Conservation (phyloP, 1,140 invertebrate genomes). For the Dufourea novaeangliae region DNA sequence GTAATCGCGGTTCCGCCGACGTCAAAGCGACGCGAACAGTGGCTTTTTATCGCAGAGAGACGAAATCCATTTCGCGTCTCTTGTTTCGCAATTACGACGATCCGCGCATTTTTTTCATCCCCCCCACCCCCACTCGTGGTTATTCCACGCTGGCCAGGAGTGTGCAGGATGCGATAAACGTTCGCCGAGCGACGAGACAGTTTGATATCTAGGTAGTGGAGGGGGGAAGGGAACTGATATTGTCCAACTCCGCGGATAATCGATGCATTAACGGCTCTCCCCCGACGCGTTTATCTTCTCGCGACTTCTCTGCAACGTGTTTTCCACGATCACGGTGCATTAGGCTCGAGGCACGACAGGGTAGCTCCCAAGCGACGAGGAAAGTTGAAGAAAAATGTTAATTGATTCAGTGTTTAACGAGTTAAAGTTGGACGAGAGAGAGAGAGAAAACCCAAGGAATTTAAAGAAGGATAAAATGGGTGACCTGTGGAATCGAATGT, state of each 20-base stretch:
- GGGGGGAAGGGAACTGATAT: neutral
- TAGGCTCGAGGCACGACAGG: too few relatives aligned
- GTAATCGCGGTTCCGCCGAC: conserved; percentile 42
- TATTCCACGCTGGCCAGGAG: neutral
- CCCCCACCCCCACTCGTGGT: neutral
- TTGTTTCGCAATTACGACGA: conserved; percentile 16
- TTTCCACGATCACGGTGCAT: neutral
- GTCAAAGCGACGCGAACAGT: conserved; percentile 41
- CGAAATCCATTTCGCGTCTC: conserved; percentile 33
- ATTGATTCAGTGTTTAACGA: too few relatives aligned
- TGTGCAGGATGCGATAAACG: neutral
- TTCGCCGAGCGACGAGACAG: neutral
- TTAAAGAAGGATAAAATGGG: too few relatives aligned
- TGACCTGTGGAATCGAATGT: too few relatives aligned
- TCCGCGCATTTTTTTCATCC: neutral
- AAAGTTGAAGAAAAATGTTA: too few relatives aligned
- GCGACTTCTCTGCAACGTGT: neutral
- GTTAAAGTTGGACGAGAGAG: too few relatives aligned
- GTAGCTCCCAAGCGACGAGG: too few relatives aligned
- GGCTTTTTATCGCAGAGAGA: conserved; percentile 36
- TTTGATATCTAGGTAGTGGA: neutral
- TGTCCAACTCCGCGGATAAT: neutral
- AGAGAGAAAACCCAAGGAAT: too few relatives aligned
- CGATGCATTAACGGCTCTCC: conserved; percentile 4
- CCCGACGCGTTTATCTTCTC: neutral